Conservation (phyloP, 1,140 invertebrate species). For the Drosophila fuyamai region DNA sequence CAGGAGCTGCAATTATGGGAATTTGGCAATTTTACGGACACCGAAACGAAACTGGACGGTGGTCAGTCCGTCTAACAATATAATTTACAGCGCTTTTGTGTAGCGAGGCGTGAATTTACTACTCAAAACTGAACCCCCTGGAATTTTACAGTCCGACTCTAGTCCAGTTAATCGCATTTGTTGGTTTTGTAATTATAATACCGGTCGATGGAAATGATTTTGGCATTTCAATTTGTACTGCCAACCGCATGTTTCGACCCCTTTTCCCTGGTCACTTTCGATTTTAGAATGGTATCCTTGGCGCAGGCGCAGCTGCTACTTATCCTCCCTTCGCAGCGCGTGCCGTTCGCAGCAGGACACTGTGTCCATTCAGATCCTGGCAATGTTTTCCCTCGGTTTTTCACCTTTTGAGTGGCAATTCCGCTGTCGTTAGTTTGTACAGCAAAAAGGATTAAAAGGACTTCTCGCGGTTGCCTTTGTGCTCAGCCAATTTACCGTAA, state of each 20-base stretch:
- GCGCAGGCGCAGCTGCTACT: slow-evolving; percentile 58
- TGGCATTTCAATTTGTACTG: slow-evolving; percentile 72
- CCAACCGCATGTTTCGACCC: slow-evolving; percentile 67
- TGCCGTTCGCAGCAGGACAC: slow-evolving; percentile 63
- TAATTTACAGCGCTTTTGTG: slow-evolving; percentile 84
- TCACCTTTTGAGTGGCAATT: slow-evolving; percentile 79
- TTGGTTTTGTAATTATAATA: slow-evolving; percentile 72
- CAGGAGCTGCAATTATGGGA: slow-evolving; percentile 68
- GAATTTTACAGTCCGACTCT: slow-evolving; percentile 5
- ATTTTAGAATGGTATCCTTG: slow-evolving; percentile 21
- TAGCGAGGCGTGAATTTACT: slow-evolving; percentile 82
- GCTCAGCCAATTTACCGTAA: slow-evolving; percentile 71
- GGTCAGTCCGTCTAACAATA: slow-evolving; percentile 67
- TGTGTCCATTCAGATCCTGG: slow-evolving; percentile 23
- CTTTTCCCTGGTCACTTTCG: slow-evolving; percentile 51
- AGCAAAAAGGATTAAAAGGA: slow-evolving; percentile 68
- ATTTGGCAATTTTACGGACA: slow-evolving; percentile 50
- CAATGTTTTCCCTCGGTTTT: slow-evolving; percentile 67
- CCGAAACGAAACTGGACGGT: slow-evolving; percentile 31
- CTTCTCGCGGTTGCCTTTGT: slow-evolving; percentile 58
- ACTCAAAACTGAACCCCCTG: slow-evolving; percentile 40
- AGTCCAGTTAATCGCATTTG: slow-evolving; percentile 73
- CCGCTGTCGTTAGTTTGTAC: slow-evolving; percentile 18
- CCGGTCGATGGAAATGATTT: slow-evolving; percentile 61
- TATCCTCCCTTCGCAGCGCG: slow-evolving; percentile 36